Evolutionary conservation across 1,140 invertebrate genomes (phyloP), one percentile per base, ranked within the genome.

Genomic region (Achatina immaculata): DNA sequence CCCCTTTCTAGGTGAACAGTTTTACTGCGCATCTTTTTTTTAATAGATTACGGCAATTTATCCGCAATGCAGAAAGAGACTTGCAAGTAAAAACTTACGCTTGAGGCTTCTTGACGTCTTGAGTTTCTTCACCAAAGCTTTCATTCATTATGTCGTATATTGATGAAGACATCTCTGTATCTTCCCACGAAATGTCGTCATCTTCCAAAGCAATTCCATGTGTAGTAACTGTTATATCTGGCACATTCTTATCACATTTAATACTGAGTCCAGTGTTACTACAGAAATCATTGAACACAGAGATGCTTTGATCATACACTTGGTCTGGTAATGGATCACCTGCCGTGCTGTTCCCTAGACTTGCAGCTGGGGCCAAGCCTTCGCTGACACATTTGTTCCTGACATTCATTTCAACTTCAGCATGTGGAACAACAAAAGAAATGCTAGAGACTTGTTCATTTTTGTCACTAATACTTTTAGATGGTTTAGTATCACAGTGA

Each of bases 151-250:
- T 74, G 28, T 48, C 45, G 31, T 43, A 74, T 11, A 74, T 36
- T 19, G 72, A 74, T 16, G 43, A 28, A 51, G 72, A 74, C 43
- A 74, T 14, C n/a, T 48, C 72, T 69, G 58, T 62, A 62, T 62
- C 3, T 9, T 31, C 48, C 19, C 7, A 3, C 19, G 21, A 55
- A 55, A n/a, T n/a, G n/a, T n/a, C n/a, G n/a, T n/a, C n/a, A n/a
- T n/a, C n/a, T n/a, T n/a, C n/a, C n/a, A n/a, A n/a, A n/a, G n/a
- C n/a, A n/a, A n/a, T n/a, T n/a, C n/a, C n/a, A n/a, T n/a, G n/a
- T n/a, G n/a, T n/a, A n/a, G n/a, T n/a, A n/a, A n/a, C n/a, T n/a
- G n/a, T n/a, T n/a, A n/a, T n/a, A n/a, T n/a, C n/a, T n/a, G n/a
- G n/a, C 6, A 2, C 28, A 62, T 31, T 62, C n/a, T 62, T 62